These are phyloP conservation scores for Cisticola juncidis DNA, from an alignment of 2,113 vertebrate species.

Conservation along the genomic window DNA sequence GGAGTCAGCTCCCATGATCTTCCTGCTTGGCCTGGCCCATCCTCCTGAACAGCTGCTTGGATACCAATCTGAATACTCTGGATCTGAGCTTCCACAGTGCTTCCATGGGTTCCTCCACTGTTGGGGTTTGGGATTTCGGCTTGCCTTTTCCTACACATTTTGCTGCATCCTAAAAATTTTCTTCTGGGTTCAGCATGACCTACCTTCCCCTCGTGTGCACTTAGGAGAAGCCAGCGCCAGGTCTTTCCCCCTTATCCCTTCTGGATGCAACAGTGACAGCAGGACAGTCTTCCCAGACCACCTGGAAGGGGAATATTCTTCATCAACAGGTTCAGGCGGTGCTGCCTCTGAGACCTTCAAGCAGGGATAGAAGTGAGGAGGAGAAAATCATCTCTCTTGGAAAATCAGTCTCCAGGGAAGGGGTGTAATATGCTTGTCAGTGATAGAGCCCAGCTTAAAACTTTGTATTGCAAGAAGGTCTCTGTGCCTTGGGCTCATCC, in stretches of 20 bases:
- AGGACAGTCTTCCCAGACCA: not conserved
- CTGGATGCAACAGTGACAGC: too few species aligned
- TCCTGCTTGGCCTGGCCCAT: not conserved
- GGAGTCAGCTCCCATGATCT: not conserved
- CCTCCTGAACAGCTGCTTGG: not conserved
- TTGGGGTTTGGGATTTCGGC: fast-evolving
- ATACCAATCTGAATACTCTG: not conserved
- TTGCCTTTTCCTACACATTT: not conserved
- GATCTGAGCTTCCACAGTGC: not conserved
- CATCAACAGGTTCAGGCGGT: too few species aligned
- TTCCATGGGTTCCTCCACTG: not conserved
- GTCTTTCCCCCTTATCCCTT: not conserved
- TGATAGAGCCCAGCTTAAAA: not conserved
- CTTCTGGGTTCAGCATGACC: not conserved
- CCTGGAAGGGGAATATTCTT: not conserved
- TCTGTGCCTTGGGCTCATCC: not conserved
- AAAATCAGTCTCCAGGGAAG: not conserved
- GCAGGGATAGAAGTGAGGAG: not conserved
- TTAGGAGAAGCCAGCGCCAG: fast-evolving
- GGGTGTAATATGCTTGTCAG: not conserved
- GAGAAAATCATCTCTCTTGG: not conserved
- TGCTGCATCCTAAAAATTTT: not conserved
- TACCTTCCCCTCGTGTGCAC: fast-evolving
- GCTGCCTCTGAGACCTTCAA: not conserved
- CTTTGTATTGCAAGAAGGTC: not conserved